Conservation (phyloP, 2,797 vertebrate species). For the Malurus leucopterus region DNA sequence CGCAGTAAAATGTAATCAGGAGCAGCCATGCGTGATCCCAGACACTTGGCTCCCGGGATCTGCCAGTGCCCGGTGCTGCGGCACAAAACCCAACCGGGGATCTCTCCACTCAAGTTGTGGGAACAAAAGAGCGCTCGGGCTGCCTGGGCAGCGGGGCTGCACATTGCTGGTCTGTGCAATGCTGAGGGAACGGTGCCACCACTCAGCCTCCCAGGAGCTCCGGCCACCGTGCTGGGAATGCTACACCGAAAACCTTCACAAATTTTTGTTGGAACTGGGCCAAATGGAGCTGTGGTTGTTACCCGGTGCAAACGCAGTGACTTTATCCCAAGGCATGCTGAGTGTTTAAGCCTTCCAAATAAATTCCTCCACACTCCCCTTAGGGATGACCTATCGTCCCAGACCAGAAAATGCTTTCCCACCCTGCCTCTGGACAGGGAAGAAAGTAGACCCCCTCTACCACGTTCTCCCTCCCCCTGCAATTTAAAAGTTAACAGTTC, state of each 20-base stretch:
- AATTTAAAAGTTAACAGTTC: neutral
- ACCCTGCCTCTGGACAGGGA: neutral
- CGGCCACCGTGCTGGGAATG: neutral
- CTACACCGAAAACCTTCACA: neutral
- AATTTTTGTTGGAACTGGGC: neutral
- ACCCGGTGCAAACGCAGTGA: neutral
- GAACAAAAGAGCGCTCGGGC: constrained; percentile 16
- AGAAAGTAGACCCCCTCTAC: neutral
- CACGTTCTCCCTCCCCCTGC: neutral
- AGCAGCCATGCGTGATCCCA: neutral
- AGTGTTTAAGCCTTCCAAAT: constrained; percentile 1
- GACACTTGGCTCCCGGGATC: neutral
- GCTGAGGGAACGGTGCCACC: neutral
- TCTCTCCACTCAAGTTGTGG: neutral
- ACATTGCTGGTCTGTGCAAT: neutral
- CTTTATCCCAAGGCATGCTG: neutral
- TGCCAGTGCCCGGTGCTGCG: neutral
- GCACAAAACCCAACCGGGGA: neutral
- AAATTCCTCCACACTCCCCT: constrained; percentile 15
- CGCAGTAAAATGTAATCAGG: neutral
- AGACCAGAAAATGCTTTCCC: neutral
- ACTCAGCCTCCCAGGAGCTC: neutral
- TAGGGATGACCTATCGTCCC: constrained; percentile 31
- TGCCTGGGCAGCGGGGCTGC: neutral
- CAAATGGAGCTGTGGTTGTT: neutral